Conservation (phyloP, 2,797 vertebrate genomes). For the Leptatherina wallacei region DNA sequence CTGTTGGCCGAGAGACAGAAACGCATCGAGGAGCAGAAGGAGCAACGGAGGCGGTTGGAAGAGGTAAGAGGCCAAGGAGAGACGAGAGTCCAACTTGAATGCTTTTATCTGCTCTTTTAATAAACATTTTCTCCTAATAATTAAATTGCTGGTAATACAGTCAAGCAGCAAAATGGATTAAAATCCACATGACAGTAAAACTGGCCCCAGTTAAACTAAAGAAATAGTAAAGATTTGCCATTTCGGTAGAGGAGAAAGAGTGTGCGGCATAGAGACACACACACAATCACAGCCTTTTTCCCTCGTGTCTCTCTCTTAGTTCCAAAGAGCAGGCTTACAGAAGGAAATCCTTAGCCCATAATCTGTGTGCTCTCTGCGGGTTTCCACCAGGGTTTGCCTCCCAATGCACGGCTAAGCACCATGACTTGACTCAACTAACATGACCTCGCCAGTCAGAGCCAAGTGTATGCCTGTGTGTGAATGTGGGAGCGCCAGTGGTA, state of each 20-base stretch:
- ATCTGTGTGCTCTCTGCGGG: constrained; percentile 59
- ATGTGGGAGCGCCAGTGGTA: neutral
- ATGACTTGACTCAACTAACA: constrained; percentile 59
- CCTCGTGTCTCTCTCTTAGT: constrained; percentile 55
- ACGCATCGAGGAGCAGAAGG: constrained; percentile 96
- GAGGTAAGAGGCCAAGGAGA: constrained; percentile 81
- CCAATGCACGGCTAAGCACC: constrained; percentile 54
- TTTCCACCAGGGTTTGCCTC: constrained; percentile 58
- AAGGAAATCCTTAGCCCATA: constrained; percentile 70
- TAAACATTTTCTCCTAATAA: neutral
- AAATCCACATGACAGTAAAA: neutral
- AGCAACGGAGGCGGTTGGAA: constrained; percentile 91
- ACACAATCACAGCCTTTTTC: constrained; percentile 12
- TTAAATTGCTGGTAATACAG: neutral
- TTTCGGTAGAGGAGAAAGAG: constrained; percentile 8
- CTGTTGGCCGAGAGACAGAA: constrained; percentile 95
- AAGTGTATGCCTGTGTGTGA: constrained; percentile 28
- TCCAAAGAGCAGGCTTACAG: constrained; percentile 67
- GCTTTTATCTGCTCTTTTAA: neutral
- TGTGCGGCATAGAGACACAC: constrained; percentile 15
- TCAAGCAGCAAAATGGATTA: neutral
- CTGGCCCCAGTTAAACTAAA: neutral
- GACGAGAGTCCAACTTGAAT: neutral
- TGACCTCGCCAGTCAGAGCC: constrained; percentile 42
- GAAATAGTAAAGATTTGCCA: constrained; percentile 9